Conservation (phyloP, 30 jellyfish, hydroid and myxozoan genomes). For the Cassiopea xamachana region DNA sequence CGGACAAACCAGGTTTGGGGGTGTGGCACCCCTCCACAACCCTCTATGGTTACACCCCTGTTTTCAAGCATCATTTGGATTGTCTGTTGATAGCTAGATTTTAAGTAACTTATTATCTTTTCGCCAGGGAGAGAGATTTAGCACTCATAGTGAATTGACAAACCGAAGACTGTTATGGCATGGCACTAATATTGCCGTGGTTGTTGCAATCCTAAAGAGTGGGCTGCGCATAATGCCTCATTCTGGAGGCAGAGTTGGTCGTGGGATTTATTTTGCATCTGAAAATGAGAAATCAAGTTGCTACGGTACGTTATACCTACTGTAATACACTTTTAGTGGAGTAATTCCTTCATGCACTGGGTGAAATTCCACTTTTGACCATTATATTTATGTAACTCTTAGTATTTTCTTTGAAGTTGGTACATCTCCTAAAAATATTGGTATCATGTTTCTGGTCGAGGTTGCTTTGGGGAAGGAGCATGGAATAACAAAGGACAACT, state of each 20-base stretch:
- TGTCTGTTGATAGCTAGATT: not conserved
- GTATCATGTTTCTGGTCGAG: conserved; percentile 94
- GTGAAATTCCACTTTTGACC: not conserved
- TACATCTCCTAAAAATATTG: conserved; percentile 78
- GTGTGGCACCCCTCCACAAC: not conserved
- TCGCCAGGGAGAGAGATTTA: conserved; percentile 81
- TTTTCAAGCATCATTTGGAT: not conserved
- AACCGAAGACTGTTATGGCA: conserved; percentile 93
- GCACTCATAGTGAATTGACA: conserved; percentile 62
- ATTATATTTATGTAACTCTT: not conserved
- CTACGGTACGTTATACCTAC: conserved; percentile 64
- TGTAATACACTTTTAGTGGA: too few species aligned
- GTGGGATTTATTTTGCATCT: conserved; percentile 97
- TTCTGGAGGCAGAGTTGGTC: conserved; percentile 98
- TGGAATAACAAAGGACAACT: conserved; percentile 72
- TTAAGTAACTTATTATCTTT: too few species aligned
- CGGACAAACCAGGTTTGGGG: too few species aligned
- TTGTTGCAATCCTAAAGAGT: conserved; percentile 93
- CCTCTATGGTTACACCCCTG: not conserved
- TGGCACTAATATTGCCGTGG: conserved; percentile 97
- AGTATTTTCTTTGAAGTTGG: conserved; percentile 57
- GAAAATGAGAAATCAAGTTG: conserved; percentile 90
- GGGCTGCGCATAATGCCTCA: conserved; percentile 99
- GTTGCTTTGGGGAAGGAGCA: conserved; percentile 97
- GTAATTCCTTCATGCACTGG: not conserved